Evolutionary conservation across 2,797 vertebrate species (phyloP), one percentile per base, ranked within the genome.

Genomic region (Melopsittacus undulatus): DNA sequence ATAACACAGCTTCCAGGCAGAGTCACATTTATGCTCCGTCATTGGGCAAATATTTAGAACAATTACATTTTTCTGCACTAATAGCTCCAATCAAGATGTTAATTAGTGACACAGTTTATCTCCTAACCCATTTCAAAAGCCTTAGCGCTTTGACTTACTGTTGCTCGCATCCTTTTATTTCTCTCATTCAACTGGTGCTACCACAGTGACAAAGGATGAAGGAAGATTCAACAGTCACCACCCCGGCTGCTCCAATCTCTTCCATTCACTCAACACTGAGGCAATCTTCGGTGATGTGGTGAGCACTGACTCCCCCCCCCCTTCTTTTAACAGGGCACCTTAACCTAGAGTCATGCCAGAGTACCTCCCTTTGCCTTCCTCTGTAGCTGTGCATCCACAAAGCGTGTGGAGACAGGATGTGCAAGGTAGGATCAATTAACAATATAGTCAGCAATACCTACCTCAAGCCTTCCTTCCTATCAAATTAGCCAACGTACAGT

Each of bases 111-210:
- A 92, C 74, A 92, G 87, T 87, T 95, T 93, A 95, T 93, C 76
- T 92, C 73, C 7, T 29, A 97, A 90, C 45, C 68, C 89, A 80
- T 85, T 93, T 94, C 70, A 96, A 96, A 97, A 97, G 75, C 96
- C 83, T 94, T 68, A 94, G 67, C 83, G 83, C 96, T 95, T 97
- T 62, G 97, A 99, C 99, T 99, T 99, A 99, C 99, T 98, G 98
- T 99, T 97, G 98, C 98, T 98, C 98, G 98, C 98, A 99, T 99
- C 96, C 98, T 98, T 98, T 97, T 95, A 96, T 96, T 97, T 98
- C 93, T 98, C 97, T 98, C 98, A 98, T 98, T 98, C 98, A 99
- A 97, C 97, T 98, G 97, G 97, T 96, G 97, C 97, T 98, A 97
- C 92, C 98, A 97, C 97, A 96, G 96, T 97, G 96, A 96, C 87